Evolutionary conservation across 2,797 vertebrate genomes (phyloP).

Genomic region (Phoebastria nigripes): DNA sequence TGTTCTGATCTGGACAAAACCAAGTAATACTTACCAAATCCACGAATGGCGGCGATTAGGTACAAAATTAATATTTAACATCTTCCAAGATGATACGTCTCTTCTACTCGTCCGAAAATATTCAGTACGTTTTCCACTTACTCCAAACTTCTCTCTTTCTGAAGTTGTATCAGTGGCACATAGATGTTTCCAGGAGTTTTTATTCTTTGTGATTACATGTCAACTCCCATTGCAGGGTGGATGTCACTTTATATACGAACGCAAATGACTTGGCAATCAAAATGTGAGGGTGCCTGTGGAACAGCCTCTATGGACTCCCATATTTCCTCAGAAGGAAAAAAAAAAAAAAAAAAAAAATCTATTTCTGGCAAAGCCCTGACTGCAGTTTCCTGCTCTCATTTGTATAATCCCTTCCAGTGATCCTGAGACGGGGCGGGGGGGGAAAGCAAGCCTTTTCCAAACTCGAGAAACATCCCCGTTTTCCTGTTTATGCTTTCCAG

Average conservation of each 20-base stretch:
- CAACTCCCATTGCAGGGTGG: constrained; percentile 47
- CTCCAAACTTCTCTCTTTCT: background rate
- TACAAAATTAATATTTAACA: constrained; percentile 67
- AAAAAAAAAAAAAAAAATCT: background rate
- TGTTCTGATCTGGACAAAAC: background rate
- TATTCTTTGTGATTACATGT: constrained; percentile 47
- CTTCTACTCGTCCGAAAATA: background rate
- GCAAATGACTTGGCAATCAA: constrained; percentile 54
- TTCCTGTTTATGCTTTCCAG: constrained; percentile 50
- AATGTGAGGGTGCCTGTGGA: constrained; percentile 50
- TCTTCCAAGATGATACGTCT: background rate
- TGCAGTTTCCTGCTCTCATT: constrained; percentile 60
- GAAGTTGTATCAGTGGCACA: background rate
- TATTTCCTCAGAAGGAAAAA: constrained; percentile 39
- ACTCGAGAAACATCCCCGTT: constrained; percentile 25
- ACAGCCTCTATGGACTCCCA: constrained; percentile 43
- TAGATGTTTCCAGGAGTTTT: constrained; percentile 44
- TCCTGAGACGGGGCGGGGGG: background rate
- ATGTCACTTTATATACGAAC: constrained; percentile 7
- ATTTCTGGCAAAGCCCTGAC: constrained; percentile 57
- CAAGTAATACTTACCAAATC: constrained; percentile 73
- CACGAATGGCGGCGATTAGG: constrained; percentile 74
- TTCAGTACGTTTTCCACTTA: background rate
- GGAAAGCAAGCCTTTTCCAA: constrained; percentile 12
- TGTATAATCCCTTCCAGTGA: constrained; percentile 57